A percentile compares a stretch with the other conserved stretches of the same genome.
Evolutionary conservation across 2,113 vertebrate genomes (phyloP).

Genomic region (Ellobius talpinus): DNA sequence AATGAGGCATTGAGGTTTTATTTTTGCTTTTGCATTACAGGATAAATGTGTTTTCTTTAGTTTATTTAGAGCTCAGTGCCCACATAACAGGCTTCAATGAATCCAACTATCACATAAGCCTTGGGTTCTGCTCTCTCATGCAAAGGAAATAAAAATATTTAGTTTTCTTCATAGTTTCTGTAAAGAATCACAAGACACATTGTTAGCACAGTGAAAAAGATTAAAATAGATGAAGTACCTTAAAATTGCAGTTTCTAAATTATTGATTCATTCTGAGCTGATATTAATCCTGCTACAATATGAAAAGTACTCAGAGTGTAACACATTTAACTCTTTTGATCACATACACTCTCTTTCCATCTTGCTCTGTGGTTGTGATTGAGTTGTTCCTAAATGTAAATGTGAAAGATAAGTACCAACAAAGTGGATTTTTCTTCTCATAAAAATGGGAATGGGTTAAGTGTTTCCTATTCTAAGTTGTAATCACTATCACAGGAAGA

Average conservation of each 20-base stretch:
- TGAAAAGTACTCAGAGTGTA: not conserved
- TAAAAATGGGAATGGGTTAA: constrained; percentile 67
- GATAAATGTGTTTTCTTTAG: constrained; percentile 40
- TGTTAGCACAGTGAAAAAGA: not conserved
- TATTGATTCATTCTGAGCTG: not conserved
- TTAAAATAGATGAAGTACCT: not conserved
- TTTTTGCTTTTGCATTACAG: not conserved
- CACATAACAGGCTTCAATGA: constrained; percentile 23
- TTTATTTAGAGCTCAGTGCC: not conserved
- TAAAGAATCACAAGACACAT: not conserved
- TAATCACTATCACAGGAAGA: constrained; percentile 82
- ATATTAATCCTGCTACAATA: not conserved
- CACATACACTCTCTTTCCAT: constrained; percentile 12
- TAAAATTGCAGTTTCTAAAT: constrained; percentile 39
- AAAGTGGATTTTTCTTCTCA: constrained; percentile 64
- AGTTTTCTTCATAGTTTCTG: not conserved
- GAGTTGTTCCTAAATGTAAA: not conserved
- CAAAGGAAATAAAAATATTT: constrained; percentile 56
- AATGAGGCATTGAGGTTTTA: not conserved
- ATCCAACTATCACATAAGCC: not conserved
- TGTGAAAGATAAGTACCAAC: not conserved
- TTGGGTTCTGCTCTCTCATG: not conserved
- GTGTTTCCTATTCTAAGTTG: constrained; percentile 74
- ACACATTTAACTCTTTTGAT: not conserved
- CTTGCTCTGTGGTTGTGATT: constrained; percentile 40